Evolutionary conservation across 2,888 invertebrate genomes (phyloP).

Genomic region (Antheraea assamensis): DNA sequence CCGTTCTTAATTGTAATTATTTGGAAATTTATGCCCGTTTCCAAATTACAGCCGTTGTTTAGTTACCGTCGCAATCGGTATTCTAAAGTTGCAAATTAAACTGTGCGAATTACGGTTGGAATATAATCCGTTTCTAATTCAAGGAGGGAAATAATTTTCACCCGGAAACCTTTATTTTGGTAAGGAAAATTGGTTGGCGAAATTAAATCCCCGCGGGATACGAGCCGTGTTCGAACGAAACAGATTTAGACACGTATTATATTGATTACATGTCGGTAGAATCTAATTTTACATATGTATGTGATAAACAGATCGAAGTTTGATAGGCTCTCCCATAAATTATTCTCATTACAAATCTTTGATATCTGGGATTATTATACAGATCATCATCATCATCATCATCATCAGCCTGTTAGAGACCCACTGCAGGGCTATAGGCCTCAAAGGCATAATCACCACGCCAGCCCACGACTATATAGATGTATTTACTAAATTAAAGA

Average conservation of each 20-base stretch:
- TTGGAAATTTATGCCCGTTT: not conserved
- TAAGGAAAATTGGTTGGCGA: constrained; percentile 13
- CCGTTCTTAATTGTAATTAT: not conserved
- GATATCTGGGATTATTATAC: not conserved
- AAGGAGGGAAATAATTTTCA: constrained; percentile 9
- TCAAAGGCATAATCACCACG: too few relatives aligned
- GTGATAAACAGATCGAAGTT: not conserved
- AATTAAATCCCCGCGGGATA: constrained; percentile 10
- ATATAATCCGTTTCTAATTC: not conserved
- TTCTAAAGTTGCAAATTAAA: not conserved
- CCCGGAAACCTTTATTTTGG: constrained; percentile 1
- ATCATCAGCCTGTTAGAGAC: too few relatives aligned
- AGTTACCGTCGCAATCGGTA: not conserved
- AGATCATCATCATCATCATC: too few relatives aligned
- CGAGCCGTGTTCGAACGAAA: not conserved
- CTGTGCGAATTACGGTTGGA: not conserved
- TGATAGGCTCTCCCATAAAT: not conserved
- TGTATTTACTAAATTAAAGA: not conserved
- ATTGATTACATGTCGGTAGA: not conserved
- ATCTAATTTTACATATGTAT: not conserved
- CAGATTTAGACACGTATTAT: constrained; percentile 3
- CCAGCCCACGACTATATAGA: not conserved
- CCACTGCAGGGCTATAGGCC: too few relatives aligned
- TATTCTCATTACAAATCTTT: not conserved
- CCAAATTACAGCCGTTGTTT: not conserved